A percentile compares a stretch with the other conserved stretches of the same genome.
Conservation (phyloP, 2,113 vertebrate species). For the Todiramphus chloris region DNA sequence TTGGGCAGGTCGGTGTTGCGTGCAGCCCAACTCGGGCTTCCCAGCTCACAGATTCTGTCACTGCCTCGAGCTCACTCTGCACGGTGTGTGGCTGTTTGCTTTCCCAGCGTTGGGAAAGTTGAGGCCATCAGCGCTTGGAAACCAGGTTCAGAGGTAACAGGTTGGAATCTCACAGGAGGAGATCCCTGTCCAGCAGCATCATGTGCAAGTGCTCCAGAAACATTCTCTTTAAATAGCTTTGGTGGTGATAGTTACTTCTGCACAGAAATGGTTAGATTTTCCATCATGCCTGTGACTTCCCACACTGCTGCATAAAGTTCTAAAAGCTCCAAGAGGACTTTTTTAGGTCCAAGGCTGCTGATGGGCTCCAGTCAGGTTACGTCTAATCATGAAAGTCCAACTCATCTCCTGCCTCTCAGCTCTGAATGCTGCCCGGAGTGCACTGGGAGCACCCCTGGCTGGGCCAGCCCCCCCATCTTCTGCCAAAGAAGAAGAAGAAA, state of each 20-base stretch:
- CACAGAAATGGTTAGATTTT: background rate
- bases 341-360: background rate
- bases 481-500: background rate
- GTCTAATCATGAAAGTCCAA: background rate
- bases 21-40: background rate
- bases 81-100: background rate
- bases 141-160: background rate
- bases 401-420: background rate
- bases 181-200: background rate
- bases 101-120: background rate
- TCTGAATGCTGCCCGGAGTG: fast-evolving
- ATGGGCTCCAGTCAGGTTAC: background rate
- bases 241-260: background rate
- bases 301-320: background rate
- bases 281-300: background rate
- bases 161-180: background rate
- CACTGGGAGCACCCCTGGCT: background rate
- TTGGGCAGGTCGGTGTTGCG: fast-evolving
- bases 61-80: background rate
- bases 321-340: background rate
- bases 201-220: background rate
- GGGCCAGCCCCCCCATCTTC: background rate
- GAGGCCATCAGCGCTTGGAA: background rate
- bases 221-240: background rate
- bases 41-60: background rate